These are phyloP conservation scores for Xenopus petersii DNA, from an alignment of 2,797 vertebrate species.

Conservation along the genomic window DNA sequence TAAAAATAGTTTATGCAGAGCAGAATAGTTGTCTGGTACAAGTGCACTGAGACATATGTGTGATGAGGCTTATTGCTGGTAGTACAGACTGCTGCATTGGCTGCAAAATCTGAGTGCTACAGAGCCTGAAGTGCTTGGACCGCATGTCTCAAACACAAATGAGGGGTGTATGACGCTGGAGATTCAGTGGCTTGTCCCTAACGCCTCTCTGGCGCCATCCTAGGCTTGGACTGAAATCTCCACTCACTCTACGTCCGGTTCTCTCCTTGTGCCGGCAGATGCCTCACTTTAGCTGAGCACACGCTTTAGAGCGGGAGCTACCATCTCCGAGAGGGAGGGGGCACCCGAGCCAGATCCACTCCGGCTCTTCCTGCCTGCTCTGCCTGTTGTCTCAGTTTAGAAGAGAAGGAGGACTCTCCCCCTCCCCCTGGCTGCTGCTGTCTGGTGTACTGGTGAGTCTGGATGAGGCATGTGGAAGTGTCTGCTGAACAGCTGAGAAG, in stretches of 20 bases:
- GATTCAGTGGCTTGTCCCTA: no score
- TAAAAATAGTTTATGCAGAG: no score
- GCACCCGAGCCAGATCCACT: conserved; percentile 61
- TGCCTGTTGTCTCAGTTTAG: conserved; percentile 49
- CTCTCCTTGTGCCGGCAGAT: neutral
- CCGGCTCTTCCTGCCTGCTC: conserved; percentile 74
- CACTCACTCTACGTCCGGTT: neutral
- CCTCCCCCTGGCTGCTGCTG: conserved; percentile 30
- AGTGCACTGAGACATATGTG: no score
- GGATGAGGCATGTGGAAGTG: conserved; percentile 89
- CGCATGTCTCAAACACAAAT: no score
- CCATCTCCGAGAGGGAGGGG: conserved; percentile 59
- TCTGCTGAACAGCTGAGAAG: conserved; percentile 79
- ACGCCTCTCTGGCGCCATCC: no score
- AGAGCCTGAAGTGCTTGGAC: no score
- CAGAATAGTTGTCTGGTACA: no score
- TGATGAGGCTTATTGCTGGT: no score
- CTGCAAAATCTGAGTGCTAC: no score
- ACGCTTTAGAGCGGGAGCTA: conserved; percentile 53
- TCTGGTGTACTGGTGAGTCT: conserved; percentile 73
- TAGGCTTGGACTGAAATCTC: no score
- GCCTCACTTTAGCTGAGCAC: neutral
- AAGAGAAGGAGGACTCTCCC: conserved; percentile 59
- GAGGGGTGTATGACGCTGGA: no score
- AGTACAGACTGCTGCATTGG: no score